Conservation (phyloP, 2,113 vertebrate species). For the Glaucidium brasilianum region DNA sequence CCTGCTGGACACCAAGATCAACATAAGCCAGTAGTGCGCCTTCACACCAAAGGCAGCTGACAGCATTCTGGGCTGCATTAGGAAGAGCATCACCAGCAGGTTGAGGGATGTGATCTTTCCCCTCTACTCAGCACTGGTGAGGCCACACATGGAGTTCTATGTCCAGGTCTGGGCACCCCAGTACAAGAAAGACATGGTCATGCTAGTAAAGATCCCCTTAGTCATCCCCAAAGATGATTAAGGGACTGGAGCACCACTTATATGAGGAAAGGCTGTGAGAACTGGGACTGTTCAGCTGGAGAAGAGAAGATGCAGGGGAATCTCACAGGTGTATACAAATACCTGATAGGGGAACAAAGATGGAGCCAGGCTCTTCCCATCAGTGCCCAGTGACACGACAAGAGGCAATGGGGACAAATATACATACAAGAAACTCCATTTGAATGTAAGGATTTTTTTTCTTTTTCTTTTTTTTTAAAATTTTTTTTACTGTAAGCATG, state of each 20-base stretch:
- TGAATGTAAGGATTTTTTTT: background rate
- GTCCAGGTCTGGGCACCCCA: background rate
- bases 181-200: background rate
- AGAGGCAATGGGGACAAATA: background rate
- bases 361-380: background rate
- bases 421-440: background rate
- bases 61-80: background rate
- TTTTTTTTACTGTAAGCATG: background rate
- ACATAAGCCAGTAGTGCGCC: accelerated
- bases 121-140: background rate
- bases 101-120: background rate
- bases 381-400: background rate
- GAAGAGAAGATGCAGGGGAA: background rate
- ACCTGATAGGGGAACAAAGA: background rate
- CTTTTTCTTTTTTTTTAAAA: background rate
- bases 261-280: background rate
- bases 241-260: background rate
- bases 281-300: background rate
- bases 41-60: background rate
- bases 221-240: background rate
- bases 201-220: background rate
- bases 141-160: too few relatives aligned
- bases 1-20: background rate
- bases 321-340: background rate
- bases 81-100: background rate